Base-by-base conservation (phyloP, 2,888 invertebrate genomes). In the Frankliniella intonsa region DNA sequence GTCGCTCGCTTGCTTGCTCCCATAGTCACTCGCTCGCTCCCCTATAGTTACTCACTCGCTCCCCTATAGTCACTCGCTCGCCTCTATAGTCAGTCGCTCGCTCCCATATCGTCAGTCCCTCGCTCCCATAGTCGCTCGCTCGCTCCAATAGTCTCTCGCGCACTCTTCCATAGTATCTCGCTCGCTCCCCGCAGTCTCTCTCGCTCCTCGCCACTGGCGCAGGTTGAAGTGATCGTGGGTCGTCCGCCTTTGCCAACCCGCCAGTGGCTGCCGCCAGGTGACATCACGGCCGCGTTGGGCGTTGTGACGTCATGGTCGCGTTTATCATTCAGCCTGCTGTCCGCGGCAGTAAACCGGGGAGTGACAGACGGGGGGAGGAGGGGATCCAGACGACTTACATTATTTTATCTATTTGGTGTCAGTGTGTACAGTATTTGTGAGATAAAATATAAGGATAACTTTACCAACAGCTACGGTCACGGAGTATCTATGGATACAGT, bases 271-370 rank as follows among this genome's bases (percentile, higher is more conserved):
- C 69, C 69, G 11, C 22, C 69, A 25, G 69, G 69, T 76, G 69
- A 76, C 69, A 76, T 76, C 69, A 76, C 69, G 69, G 22, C 69
- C 69, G 69, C 69, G 69, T 12, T 12, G 69, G 25, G 69, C 55
- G 69, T n/a, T 10, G 69, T 76, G 69, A 76, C 69, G 69, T 76
- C 69, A 76, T 12, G 69, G 55, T 55, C 22, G 11, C n/a, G 19
- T 22, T 55, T 55, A 55, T 55, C 55, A 17, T 55, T 14, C 55
- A 14, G 55, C 38, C 55, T 55, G 55, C 55, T 55, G 55, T 55
- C 14, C 55, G 2, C 55, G 55, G 14, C 55, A 12, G 51, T n/a
- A n/a, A n/a, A n/a, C n/a, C n/a, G n/a, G n/a, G n/a, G n/a, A n/a
- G n/a, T n/a, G n/a, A n/a, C n/a, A 3, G 38, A 38, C 38, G 38